Conservation (phyloP, 2,797 vertebrate species). For the Mus caroli region DNA sequence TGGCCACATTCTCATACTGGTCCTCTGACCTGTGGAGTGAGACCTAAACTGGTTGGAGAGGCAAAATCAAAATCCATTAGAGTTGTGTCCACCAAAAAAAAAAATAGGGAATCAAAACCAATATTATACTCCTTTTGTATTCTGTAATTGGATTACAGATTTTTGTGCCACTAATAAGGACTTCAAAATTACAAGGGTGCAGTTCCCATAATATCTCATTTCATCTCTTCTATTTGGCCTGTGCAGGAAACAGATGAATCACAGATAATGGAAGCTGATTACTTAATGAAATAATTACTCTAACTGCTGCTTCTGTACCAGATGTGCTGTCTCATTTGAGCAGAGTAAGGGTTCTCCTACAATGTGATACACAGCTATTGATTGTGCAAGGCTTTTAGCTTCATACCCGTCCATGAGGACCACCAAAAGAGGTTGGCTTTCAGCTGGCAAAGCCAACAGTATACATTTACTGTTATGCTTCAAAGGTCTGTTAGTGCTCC, state of each 20-base stretch:
- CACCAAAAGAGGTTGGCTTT: background rate
- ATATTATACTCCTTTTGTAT: background rate
- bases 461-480: background rate
- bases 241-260: background rate
- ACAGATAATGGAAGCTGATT: background rate
- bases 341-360: background rate
- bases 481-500: background rate
- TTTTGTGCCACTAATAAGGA: background rate
- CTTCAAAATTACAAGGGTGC: too few relatives aligned
- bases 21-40: background rate
- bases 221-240: background rate
- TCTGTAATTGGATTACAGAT: background rate
- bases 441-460: background rate
- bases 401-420: too few relatives aligned
- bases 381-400: background rate
- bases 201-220: background rate
- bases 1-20: too few relatives aligned
- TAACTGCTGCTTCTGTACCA: background rate
- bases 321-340: too few relatives aligned
- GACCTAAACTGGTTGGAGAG: background rate
- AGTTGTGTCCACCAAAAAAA: background rate
- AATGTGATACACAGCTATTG: background rate
- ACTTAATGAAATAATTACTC: background rate
- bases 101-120: background rate
- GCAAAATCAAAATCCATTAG: background rate